Percentiles rank a stretch among this genome's conserved stretches.
Evolutionary conservation across 1,140 invertebrate species (phyloP).

Genomic region (Cherax quadricarinatus): DNA sequence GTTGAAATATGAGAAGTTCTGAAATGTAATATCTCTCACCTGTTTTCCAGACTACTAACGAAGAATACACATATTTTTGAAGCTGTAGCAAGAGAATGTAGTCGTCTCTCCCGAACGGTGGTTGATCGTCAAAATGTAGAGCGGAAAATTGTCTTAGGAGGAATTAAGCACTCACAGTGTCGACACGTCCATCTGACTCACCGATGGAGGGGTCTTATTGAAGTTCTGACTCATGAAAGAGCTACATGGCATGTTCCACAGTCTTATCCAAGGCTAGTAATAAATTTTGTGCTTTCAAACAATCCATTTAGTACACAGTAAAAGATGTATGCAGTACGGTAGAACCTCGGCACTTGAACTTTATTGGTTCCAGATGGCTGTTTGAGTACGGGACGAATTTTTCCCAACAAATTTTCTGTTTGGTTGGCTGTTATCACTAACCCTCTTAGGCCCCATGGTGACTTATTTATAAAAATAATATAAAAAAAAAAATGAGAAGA

Average conservation of each 20-base stretch:
- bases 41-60: conserved; percentile 31
- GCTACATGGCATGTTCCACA: conserved; percentile 56
- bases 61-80: conserved; percentile 55
- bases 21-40: neutral
- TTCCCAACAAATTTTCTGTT: too few species aligned
- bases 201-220: conserved; percentile 53
- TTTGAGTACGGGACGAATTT: too few species aligned
- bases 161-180: conserved; percentile 62
- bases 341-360: too few species aligned
- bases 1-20: too few species aligned
- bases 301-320: neutral
- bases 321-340: neutral
- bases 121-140: conserved; percentile 64
- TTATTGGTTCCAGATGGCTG: too few species aligned
- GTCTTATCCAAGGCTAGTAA: conserved; percentile 50
- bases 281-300: neutral
- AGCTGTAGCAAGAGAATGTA: conserved; percentile 53
- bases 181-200: conserved; percentile 56
- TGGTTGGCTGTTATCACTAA: too few species aligned
- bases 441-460: too few species aligned
- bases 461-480: too few species aligned
- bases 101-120: conserved; percentile 55
- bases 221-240: conserved; percentile 45
- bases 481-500: too few species aligned
- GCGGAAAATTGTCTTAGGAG: conserved; percentile 52